phyloP scores from a whole-genome alignment of 2,888 invertebrate species.

The Hirtodrosophila confusa region DNA sequence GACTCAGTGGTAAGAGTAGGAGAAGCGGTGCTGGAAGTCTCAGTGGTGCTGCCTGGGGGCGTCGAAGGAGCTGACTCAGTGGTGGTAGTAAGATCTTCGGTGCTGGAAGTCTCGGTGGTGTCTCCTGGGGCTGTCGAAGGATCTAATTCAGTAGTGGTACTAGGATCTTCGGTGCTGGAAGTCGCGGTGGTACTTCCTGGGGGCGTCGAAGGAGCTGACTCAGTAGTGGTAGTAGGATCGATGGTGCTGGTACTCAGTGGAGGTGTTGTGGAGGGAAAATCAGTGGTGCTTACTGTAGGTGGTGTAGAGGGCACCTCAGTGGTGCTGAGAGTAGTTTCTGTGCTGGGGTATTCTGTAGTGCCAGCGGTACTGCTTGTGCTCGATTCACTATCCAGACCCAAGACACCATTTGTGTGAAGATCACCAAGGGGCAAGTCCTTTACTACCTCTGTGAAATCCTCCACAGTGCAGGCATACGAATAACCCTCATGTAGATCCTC shows the following conservation, averaged over 20 bases:
- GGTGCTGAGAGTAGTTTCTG: not conserved
- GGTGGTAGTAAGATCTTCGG: conserved; percentile 1
- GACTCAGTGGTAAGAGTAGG: conserved; percentile 4
- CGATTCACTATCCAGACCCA: conserved; percentile 60
- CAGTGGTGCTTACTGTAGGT: not conserved
- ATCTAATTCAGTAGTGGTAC: not conserved
- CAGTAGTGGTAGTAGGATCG: conserved; percentile 5
- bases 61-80: conserved; percentile 1
- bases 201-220: conserved; percentile 5
- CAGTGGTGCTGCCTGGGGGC: conserved; percentile 10
- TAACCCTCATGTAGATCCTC: conserved; percentile 73
- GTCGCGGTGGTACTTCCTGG: not conserved
- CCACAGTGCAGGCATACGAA: conserved; percentile 77
- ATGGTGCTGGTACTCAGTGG: conserved; percentile 4
- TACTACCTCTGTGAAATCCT: conserved; percentile 69
- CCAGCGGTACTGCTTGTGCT: not conserved
- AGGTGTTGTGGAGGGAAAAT: not conserved
- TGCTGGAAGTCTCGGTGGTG: conserved; percentile 2
- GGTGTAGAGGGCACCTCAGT: not conserved
- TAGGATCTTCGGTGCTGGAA: conserved; percentile 1
- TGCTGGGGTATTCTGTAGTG: conserved; percentile 19
- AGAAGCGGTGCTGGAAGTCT: not conserved
- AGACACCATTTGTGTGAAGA: conserved; percentile 66
- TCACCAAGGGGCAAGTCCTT: conserved; percentile 70
- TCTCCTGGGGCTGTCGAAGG: not conserved